phyloP scores from a whole-genome alignment of 2,888 invertebrate species.

The Bombylius major region DNA sequence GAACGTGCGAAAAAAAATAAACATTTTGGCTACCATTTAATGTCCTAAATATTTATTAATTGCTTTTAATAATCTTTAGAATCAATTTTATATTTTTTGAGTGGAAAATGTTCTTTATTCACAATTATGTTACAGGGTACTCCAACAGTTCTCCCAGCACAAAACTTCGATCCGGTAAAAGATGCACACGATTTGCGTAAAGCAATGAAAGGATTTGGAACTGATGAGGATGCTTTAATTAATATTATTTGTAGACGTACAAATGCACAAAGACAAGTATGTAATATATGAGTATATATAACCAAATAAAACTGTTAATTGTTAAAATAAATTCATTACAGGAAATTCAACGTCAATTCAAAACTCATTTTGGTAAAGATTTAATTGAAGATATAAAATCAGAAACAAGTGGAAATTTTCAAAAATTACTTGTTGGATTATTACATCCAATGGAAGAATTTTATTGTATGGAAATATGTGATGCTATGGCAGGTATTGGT shows the following conservation, averaged over 20 bases:
- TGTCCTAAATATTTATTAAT: too few species aligned
- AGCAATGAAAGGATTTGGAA: constrained; percentile 83
- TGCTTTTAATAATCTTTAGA: too few species aligned
- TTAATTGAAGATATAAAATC: constrained; percentile 73
- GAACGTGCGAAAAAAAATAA: too few species aligned
- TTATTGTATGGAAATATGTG: constrained; percentile 65
- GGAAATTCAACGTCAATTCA: constrained; percentile 35
- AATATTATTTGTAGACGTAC: constrained; percentile 69
- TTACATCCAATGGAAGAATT: constrained; percentile 76
- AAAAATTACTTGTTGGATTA: constrained; percentile 66
- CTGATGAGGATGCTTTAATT: constrained; percentile 82
- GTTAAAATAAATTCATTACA: background rate
- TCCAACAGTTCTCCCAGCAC: constrained; percentile 64
- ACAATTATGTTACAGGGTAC: constrained; percentile 25
- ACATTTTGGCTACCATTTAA: too few species aligned
- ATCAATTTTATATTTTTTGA: too few species aligned
- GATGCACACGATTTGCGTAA: constrained; percentile 74
- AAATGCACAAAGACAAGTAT: constrained; percentile 75
- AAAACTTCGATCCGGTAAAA: constrained; percentile 61
- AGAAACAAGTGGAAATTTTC: constrained; percentile 80
- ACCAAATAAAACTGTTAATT: constrained; percentile 35
- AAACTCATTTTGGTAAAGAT: constrained; percentile 45
- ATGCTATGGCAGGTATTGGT: constrained; percentile 72
- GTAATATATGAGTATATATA: constrained; percentile 48
- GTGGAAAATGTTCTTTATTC: too few species aligned